Conservation (phyloP, 1,140 invertebrate species). For the Bombus huntii region DNA sequence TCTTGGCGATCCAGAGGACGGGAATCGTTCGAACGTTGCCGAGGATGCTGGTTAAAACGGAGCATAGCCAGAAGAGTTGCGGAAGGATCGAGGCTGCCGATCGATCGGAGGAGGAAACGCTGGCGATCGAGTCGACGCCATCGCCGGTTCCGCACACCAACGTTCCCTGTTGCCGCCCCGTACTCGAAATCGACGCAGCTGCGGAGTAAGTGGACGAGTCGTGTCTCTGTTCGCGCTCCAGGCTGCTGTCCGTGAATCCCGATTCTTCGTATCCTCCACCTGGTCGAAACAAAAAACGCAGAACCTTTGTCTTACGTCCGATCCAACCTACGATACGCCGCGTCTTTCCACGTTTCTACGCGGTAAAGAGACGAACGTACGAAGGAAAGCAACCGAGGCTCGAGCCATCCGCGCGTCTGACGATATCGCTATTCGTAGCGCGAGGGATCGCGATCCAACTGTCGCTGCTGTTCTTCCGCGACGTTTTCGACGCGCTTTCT, state of each 20-base stretch:
- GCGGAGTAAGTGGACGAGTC: neutral
- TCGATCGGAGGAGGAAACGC: conserved; percentile 50
- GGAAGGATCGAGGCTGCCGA: conserved; percentile 17
- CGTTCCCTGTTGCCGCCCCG: conserved; percentile 44
- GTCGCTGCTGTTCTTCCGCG: too few species aligned
- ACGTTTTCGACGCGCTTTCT: too few species aligned
- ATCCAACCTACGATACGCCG: too few species aligned
- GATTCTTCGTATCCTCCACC: conserved; percentile 18
- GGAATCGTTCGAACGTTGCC: conserved; percentile 15
- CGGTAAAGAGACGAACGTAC: too few species aligned
- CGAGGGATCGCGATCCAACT: too few species aligned
- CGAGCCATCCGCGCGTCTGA: too few species aligned
- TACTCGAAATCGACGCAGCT: conserved; percentile 2
- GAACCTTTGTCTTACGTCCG: neutral
- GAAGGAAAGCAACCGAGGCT: too few species aligned
- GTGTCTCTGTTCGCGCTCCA: neutral
- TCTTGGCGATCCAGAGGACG: conserved; percentile 8
- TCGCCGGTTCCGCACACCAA: conserved; percentile 69
- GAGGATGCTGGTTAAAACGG: conserved; percentile 31
- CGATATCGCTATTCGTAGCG: too few species aligned
- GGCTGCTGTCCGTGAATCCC: conserved; percentile 16
- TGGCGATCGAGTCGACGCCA: conserved; percentile 66
- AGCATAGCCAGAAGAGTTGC: conserved; percentile 50
- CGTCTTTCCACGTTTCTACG: too few species aligned
- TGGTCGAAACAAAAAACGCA: conserved; percentile 9